A percentile compares a stretch with the other conserved stretches of the same genome.
Evolutionary conservation across 1,140 invertebrate genomes (phyloP).

Genomic region (Galleria mellonella): DNA sequence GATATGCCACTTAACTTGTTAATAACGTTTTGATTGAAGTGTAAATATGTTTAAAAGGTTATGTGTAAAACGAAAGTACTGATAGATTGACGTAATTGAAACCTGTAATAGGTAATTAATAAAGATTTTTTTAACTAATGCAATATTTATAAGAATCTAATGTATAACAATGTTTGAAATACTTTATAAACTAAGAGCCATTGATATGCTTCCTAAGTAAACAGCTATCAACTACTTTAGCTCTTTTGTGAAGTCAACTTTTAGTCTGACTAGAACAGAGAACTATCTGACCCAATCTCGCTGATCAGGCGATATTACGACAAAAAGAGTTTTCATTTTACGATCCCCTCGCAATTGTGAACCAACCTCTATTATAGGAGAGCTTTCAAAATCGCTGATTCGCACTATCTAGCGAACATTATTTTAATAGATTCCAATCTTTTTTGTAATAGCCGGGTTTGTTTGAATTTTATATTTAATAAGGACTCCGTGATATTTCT

Average conservation of each 20-base stretch:
- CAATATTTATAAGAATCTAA: too few species aligned
- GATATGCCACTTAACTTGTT: too few species aligned
- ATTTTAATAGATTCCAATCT: slow-evolving; percentile 1
- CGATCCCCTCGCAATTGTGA: neutral
- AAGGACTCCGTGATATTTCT: neutral
- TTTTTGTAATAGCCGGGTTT: neutral
- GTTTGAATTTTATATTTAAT: neutral
- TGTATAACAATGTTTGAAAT: too few species aligned
- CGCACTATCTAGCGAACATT: neutral
- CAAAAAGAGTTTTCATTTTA: slow-evolving; percentile 1
- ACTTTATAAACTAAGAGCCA: too few species aligned
- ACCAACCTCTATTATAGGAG: neutral
- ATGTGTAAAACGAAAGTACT: too few species aligned
- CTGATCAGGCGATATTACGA: neutral
- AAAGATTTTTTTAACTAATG: too few species aligned
- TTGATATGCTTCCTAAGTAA: too few species aligned
- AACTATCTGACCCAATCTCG: neutral
- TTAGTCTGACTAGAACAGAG: neutral
- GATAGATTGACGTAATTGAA: too few species aligned
- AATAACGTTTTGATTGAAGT: too few species aligned
- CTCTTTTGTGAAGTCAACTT: neutral
- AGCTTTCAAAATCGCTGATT: neutral
- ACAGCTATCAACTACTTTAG: too few species aligned
- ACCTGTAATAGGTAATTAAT: too few species aligned
- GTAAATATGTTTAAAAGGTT: too few species aligned